Base-by-base conservation (phyloP, 2,888 invertebrate genomes). In the Seira sanloemensis region DNA sequence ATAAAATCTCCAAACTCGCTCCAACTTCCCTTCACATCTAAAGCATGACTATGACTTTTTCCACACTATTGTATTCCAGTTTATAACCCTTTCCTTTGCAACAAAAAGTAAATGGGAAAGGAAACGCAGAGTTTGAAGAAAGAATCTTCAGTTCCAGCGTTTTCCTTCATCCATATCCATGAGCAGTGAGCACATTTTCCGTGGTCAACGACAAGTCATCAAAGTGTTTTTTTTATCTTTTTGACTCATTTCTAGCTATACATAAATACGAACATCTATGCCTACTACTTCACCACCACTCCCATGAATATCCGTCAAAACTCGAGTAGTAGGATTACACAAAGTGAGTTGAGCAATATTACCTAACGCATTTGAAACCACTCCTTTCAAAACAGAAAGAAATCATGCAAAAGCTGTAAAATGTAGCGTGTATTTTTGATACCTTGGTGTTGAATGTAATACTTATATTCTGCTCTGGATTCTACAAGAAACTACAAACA, bases 161-260 rank as follows among this genome's bases (percentile, higher is more conserved):
- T 9, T 9, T 21, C 21, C 67, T 23, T 9, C 23, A 9, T 67
- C 21, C 21, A 21, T 67, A 23, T 18, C 68, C 37, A n/a, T 65
- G 37, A 37, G 37, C 37, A 37, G 5, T 46, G 46, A 54, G 76
- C 46, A 24, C 46, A 65, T 58, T 16, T 16, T 19, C 24, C 26
- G 19, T 7, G 9, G 16, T 18, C 66, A 66, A 23, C 66, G 68
- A 25, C 24, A 69, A 78, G 78, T 65, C 73, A 80, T 74, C 74
- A 80, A 80, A 80, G 54, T 16, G 21, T 25, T 79, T n/a, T n/a
- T n/a, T 79, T 80, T 74, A 80, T 80, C 80, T 75, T 74, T 75
- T 75, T 80, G 37, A 66, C 54, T 72, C 72, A 72, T 78, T 69
- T 74, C 80, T 68, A 4, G 2, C 58, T 58, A 4, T 58, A 4